Conservation (phyloP, 2,797 vertebrate genomes). For the Lophius americanus region DNA sequence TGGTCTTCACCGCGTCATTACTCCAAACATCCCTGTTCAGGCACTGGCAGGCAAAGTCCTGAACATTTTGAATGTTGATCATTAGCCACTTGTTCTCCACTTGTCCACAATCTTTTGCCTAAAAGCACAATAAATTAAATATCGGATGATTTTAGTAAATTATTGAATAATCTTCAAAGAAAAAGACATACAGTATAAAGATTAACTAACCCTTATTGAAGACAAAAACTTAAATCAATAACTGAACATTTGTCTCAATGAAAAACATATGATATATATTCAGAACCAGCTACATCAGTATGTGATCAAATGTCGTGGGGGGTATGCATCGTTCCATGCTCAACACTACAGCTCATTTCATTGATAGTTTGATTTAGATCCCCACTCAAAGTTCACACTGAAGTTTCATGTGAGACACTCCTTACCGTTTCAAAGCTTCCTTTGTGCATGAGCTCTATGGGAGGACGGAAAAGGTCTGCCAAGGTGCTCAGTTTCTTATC, state of each 20-base stretch:
- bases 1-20: slow-evolving; percentile 96
- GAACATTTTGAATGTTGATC: slow-evolving; percentile 99
- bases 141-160: background rate
- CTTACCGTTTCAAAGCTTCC: slow-evolving; percentile 99
- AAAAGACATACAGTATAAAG: background rate
- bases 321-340: background rate
- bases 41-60: slow-evolving; percentile 98
- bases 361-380: slow-evolving; percentile 23
- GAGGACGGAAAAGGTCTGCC: slow-evolving; percentile 97
- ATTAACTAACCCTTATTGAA: background rate
- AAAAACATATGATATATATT: background rate
- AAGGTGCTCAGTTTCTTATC: slow-evolving; percentile 99
- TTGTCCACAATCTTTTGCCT: slow-evolving; percentile 98
- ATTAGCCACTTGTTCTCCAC: slow-evolving; percentile 99
- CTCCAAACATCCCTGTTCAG: slow-evolving; percentile 99
- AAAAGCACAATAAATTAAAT: slow-evolving; percentile 36
- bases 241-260: background rate
- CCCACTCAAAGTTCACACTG: slow-evolving; percentile 45
- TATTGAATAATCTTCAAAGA: background rate
- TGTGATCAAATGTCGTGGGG: background rate
- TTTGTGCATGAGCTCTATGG: slow-evolving; percentile 99
- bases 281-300: background rate
- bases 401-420: slow-evolving; percentile 39
- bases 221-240: background rate
- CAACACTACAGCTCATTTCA: slow-evolving; percentile 3